Conservation (phyloP, 1,140 invertebrate species). For the Nasonia longicornis region DNA sequence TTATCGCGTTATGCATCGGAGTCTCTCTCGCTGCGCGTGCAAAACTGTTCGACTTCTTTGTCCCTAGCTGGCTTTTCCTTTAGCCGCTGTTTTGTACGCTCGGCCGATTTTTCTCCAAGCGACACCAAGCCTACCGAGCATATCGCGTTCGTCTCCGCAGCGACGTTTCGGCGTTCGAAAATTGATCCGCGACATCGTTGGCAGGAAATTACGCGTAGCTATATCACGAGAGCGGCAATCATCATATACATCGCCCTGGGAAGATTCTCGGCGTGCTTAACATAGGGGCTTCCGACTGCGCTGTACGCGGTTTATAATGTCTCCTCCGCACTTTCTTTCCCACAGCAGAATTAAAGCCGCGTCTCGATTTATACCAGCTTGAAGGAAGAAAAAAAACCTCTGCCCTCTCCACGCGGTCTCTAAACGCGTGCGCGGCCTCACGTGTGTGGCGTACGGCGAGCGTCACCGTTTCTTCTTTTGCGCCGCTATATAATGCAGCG, state of each 20-base stretch:
- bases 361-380: not conserved
- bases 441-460: conserved; percentile 35
- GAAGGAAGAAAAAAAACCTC: not conserved
- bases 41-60: conserved; percentile 26
- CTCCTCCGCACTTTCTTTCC: not conserved
- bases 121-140: too few species aligned
- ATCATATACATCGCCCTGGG: conserved; percentile 3
- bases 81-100: not conserved
- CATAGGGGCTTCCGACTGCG: not conserved
- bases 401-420: not conserved
- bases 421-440: conserved; percentile 2
- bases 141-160: conserved; percentile 32
- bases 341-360: not conserved
- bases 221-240: conserved; percentile 1
- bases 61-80: not conserved
- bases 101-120: not conserved
- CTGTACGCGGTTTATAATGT: not conserved
- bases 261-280: conserved; percentile 3
- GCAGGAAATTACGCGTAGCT: conserved; percentile 6
- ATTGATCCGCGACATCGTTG: conserved; percentile 46
- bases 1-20: conserved; percentile 29
- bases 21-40: not conserved
- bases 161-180: conserved; percentile 31
- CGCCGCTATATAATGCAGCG: conserved; percentile 9
- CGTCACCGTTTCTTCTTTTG: conserved; percentile 1